Evolutionary conservation across 2,113 vertebrate species (phyloP).

Genomic region (Hippoglossus stenolepis): DNA sequence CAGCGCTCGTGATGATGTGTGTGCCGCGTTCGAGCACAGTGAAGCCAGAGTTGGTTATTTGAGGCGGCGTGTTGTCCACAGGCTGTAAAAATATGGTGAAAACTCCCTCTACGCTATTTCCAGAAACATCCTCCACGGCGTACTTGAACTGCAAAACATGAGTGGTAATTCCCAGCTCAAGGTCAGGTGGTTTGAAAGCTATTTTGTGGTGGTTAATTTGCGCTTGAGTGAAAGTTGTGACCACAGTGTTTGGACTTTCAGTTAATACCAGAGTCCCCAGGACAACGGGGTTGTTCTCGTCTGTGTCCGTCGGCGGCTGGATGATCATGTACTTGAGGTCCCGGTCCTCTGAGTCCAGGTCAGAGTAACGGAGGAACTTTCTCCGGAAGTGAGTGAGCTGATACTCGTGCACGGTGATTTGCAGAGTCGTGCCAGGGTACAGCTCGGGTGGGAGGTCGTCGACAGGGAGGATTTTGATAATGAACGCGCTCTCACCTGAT

Average conservation of each 20-base stretch:
- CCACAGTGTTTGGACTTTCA: slow-evolving; percentile 85
- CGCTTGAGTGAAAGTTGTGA: slow-evolving; percentile 92
- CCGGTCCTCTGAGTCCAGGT: slow-evolving; percentile 93
- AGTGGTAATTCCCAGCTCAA: slow-evolving; percentile 91
- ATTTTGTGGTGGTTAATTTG: slow-evolving; percentile 98
- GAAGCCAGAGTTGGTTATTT: slow-evolving; percentile 94
- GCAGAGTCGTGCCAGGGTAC: slow-evolving; percentile 86
- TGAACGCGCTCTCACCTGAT: slow-evolving; percentile 87
- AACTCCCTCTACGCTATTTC: slow-evolving; percentile 85
- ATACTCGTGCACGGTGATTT: slow-evolving; percentile 92
- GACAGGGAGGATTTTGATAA: slow-evolving; percentile 88
- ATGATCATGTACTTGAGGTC: slow-evolving; percentile 89
- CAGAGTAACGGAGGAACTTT: slow-evolving; percentile 90
- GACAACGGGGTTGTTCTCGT: slow-evolving; percentile 86
- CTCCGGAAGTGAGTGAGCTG: slow-evolving; percentile 89
- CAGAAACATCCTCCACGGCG: slow-evolving; percentile 89
- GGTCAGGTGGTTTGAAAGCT: slow-evolving; percentile 89
- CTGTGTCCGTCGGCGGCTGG: slow-evolving; percentile 89
- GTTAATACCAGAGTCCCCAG: slow-evolving; percentile 90
- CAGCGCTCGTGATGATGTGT: slow-evolving; percentile 84
- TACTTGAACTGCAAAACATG: slow-evolving; percentile 91
- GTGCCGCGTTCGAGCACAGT: slow-evolving; percentile 85
- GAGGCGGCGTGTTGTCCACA: slow-evolving; percentile 93
- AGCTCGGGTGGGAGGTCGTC: slow-evolving; percentile 93
- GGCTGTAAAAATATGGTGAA: slow-evolving; percentile 93